Conservation (phyloP, 2,888 invertebrate species). For the Lasioglossum pauxillum region DNA sequence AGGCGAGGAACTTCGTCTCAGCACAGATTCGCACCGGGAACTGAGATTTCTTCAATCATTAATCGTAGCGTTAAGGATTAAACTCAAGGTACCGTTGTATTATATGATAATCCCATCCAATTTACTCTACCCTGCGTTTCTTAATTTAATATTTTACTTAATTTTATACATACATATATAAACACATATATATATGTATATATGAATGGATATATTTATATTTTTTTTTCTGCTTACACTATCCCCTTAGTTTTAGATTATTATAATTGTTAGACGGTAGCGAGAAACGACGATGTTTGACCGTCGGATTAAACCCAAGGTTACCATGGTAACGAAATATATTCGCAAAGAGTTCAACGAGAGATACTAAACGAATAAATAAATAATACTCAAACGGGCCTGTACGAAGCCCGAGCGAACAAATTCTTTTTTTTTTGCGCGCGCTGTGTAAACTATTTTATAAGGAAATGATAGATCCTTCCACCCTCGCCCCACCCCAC, state of each 20-base stretch:
- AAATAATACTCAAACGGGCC: conserved; percentile 66
- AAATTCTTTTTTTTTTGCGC: conserved; percentile 21
- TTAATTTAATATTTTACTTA: conserved; percentile 60
- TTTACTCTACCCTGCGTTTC: conserved; percentile 45
- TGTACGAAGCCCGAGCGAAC: conserved; percentile 50
- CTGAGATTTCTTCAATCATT: conserved; percentile 17
- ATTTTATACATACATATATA: conserved; percentile 49
- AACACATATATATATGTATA: conserved; percentile 40
- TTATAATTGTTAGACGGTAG: conserved; percentile 52
- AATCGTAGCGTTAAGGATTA: conserved; percentile 47
- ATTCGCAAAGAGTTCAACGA: conserved; percentile 50
- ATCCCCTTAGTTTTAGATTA: conserved; percentile 59
- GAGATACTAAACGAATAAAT: conserved; percentile 41
- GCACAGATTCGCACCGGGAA: conserved; percentile 13
- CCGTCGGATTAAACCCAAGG: conserved; percentile 55
- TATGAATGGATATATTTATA: conserved; percentile 42
- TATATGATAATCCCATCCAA: conserved; percentile 42
- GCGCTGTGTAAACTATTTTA: conserved; percentile 9
- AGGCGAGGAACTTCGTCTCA: conserved; percentile 1
- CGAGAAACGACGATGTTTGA: conserved; percentile 31
- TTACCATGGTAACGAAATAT: conserved; percentile 71
- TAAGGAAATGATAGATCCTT: conserved; percentile 26
- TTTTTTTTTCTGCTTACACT: conserved; percentile 55
- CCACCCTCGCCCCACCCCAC: not conserved
- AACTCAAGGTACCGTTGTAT: conserved; percentile 65